Base-by-base conservation (phyloP, 2,888 invertebrate species). In the Diarsia dahlii region DNA sequence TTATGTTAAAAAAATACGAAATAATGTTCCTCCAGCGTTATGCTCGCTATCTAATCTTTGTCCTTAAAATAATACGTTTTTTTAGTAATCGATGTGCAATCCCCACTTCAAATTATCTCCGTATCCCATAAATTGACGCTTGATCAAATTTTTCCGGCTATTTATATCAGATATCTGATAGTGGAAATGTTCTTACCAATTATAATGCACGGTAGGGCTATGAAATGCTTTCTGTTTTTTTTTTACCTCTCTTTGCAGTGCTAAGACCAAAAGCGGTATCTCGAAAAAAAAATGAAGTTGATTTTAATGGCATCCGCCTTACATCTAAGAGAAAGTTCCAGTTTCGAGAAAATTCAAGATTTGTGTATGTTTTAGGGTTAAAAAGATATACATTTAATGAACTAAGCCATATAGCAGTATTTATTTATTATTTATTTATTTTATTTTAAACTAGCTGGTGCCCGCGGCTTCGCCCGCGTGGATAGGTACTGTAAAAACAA, bases 101-200 rank as follows among this genome's bases (percentile, higher is more conserved):
- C 67, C 60, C 70, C 71, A 73, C 82, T 82, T n/a, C 45, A 68
- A 13, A 9, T 76, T 76, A 85, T 82, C 72, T 65, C 1, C 18
- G 1, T 62, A 70, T 63, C 54, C 50, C 52, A 39, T 65, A 73
- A 76, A 71, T 72, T 62, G n/a, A 18, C 12, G 34, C 13, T 60
- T 67, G 60, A 68, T 67, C 48, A 52, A 58, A 28, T 45, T 39
- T 71, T 50, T 64, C 58, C 39, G 13, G 54, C n/a, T 58, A 60
- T 70, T 62, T 5, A 62, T 84, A 52, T 64, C 52, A 60, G 12
- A 67, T 63, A 60, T 45, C 1, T 60, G 58, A 68, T 50, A 46
- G 2, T 10, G n/a, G 23, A 39, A 34, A n/a, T 50, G 2, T 81
- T 50, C 3, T 18, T 23, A 62, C 18, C 45, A n/a, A 45, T 23